Base-by-base conservation (phyloP, 2,888 invertebrate species). In the Nemotelus nigrinus region DNA sequence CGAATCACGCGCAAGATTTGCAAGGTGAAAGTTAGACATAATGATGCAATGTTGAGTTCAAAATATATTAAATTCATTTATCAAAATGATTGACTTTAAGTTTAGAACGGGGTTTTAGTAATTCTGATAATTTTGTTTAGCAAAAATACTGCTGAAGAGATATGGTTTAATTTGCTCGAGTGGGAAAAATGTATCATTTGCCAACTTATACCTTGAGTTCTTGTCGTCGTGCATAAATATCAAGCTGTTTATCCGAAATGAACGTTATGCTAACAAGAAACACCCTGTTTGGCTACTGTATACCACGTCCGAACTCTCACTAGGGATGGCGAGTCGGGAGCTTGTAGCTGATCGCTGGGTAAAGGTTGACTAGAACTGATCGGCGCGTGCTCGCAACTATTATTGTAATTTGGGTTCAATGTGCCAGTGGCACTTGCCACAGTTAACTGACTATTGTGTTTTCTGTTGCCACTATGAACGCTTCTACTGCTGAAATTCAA, bases 211-310 rank as follows among this genome's bases (percentile, higher is more conserved):
- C 25, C 25, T 25, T 25, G 25, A 25, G 1, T 25, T 25, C 25
- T 25, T 25, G 1, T 25, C 25, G 25, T 25, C 25, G 25, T 25
- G 25, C 25, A 25, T 25, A 25, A 25, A 25, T 25, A 25, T 25
- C 25, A 25, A 25, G 50, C 8, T 7, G 58, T 60, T 60, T 39
- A 48, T 48, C 48, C 67, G 50, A 57, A 57, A 58, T 57, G 25
- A 72, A 45, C 45, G 39, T n/a, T 65, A 78, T 77, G 82, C 83
- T 86, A 87, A 85, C 87, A 87, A 81, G 87, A 87, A 81, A 87
- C 85, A 81, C 87, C 87, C 84, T 87, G 87, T 82, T 87, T 87
- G 81, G 87, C 86, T 81, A 87, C 87, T 74, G 87, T 87, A 72
- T 87, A 87, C 87, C 87, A 87, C 77, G 86, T 85, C 82, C 86